A percentile compares a stretch with the other conserved stretches of the same genome.
These are phyloP conservation scores for Selene dorsalis DNA, from an alignment of 2,797 vertebrate genomes.

Conservation along the genomic window DNA sequence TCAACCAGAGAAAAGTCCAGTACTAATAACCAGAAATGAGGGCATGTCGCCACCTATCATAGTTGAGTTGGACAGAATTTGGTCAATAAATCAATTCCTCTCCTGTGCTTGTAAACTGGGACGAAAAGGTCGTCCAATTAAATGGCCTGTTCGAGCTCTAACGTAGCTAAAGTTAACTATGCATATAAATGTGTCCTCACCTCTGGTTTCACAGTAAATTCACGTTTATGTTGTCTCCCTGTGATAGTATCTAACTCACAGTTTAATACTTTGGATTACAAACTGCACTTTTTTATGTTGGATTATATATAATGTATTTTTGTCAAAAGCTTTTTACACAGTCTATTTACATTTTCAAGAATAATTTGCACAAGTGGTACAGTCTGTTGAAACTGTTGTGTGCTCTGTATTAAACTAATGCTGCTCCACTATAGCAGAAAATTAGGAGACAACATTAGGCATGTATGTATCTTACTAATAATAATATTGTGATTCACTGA, in stretches of 20 bases:
- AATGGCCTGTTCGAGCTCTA: too few species aligned
- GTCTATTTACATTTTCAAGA: not conserved
- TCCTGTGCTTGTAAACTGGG: too few species aligned
- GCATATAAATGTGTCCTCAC: not conserved
- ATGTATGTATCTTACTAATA: not conserved
- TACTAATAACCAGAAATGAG: too few species aligned
- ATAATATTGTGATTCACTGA: not conserved
- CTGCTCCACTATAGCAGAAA: not conserved
- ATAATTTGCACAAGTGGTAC: not conserved
- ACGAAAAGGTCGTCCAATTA: too few species aligned
- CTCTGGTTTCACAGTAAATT: not conserved
- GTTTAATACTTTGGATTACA: not conserved
- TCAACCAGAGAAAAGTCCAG: too few species aligned
- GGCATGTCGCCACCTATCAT: too few species aligned
- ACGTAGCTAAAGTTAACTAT: too few species aligned
- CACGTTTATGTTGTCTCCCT: not conserved
- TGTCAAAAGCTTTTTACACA: not conserved
- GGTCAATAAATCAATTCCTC: too few species aligned
- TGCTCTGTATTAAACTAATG: constrained; percentile 5
- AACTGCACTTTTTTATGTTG: not conserved
- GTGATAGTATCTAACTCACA: not conserved
- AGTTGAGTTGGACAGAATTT: too few species aligned
- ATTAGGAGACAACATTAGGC: not conserved
- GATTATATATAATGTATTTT: not conserved
- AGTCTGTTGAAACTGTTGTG: not conserved